These are phyloP conservation scores for Hyppa rectilinea DNA, from an alignment of 2,888 invertebrate genomes.

Conservation along the genomic window DNA sequence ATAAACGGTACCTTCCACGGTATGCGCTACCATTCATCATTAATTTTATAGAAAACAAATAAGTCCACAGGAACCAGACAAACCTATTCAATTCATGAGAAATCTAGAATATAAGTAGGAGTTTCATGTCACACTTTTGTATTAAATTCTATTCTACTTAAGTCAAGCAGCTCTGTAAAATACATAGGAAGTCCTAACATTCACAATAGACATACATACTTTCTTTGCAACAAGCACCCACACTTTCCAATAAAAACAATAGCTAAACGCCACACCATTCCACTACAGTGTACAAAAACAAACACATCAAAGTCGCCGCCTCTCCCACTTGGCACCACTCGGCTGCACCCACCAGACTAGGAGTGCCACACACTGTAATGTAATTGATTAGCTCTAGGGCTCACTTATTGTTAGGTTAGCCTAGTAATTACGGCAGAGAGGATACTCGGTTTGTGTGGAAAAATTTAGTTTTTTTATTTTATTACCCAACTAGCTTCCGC, in stretches of 20 bases:
- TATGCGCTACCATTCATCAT: too few species aligned
- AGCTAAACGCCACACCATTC: neutral
- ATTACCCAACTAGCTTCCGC: too few species aligned
- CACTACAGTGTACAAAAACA: neutral
- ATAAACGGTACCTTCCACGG: too few species aligned
- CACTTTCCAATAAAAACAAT: neutral
- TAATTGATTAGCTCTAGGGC: conserved; percentile 57
- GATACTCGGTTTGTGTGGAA: neutral
- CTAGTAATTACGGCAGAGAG: conserved; percentile 22
- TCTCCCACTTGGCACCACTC: conserved; percentile 42
- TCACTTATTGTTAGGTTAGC: conserved; percentile 41
- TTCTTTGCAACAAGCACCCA: neutral
- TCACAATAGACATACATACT: too few species aligned
- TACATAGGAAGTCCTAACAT: too few species aligned
- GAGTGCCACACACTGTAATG: conserved; percentile 45
- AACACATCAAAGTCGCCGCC: conserved; percentile 39
- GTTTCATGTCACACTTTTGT: too few species aligned
- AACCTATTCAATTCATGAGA: too few species aligned
- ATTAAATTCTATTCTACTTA: too few species aligned
- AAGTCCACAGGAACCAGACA: too few species aligned
- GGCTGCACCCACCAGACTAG: conserved; percentile 51
- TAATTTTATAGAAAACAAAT: too few species aligned
- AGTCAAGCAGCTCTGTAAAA: too few species aligned
- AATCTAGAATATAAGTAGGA: too few species aligned
- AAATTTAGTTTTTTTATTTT: neutral